A percentile compares a stretch with the other conserved stretches of the same genome.
Evolutionary conservation across 2,113 vertebrate genomes (phyloP).

Genomic region (Asarcornis scutulata): DNA sequence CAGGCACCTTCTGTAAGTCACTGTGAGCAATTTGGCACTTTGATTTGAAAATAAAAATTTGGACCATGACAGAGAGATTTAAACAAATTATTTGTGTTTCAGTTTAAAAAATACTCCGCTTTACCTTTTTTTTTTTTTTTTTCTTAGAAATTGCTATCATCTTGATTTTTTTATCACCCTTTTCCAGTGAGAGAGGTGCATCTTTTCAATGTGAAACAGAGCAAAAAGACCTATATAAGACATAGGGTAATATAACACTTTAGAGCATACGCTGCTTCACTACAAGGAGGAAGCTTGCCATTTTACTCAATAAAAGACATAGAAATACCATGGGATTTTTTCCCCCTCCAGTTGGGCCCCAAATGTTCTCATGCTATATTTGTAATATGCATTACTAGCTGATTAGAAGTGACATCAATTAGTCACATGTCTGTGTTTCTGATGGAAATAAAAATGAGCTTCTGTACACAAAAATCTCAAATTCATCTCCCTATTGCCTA

Average conservation of each 20-base stretch:
- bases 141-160: background rate
- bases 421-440: conserved; percentile 80
- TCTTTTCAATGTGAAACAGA: background rate
- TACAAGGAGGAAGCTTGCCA: conserved; percentile 45
- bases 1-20: background rate
- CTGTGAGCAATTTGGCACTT: background rate
- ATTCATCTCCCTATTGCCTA: conserved; percentile 89
- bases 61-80: background rate
- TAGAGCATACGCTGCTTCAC: conserved; percentile 2
- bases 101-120: background rate
- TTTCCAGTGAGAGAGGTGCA: background rate
- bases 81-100: background rate
- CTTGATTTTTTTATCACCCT: background rate
- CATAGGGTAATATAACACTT: conserved; percentile 38
- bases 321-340: conserved; percentile 44
- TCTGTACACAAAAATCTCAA: conserved; percentile 80
- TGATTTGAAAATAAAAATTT: background rate
- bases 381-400: conserved; percentile 66
- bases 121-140: background rate
- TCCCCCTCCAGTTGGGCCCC: conserved; percentile 50
- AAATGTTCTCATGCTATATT: conserved; percentile 63
- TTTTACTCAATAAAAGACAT: conserved; percentile 58
- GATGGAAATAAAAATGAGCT: conserved; percentile 87
- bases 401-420: conserved; percentile 81
- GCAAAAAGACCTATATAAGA: background rate